Evolutionary conservation across 2,797 vertebrate species (phyloP).

Genomic region (Thripadectes ignobilis): DNA sequence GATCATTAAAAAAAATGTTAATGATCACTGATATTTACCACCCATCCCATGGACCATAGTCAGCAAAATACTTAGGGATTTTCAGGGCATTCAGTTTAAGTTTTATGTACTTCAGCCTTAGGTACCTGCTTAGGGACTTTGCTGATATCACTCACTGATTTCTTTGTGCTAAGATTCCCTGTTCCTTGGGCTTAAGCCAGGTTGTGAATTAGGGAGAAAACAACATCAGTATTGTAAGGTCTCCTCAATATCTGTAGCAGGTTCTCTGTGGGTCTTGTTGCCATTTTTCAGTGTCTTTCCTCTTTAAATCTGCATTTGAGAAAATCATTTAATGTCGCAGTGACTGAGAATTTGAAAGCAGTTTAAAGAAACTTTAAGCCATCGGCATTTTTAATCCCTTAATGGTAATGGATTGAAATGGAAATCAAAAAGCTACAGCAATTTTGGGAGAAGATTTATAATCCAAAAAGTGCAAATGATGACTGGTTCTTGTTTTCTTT

Average conservation of each 20-base stretch:
- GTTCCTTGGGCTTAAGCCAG: background rate
- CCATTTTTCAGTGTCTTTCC: background rate
- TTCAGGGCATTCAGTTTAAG: background rate
- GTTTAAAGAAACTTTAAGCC: constrained; percentile 45
- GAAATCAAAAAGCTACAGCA: constrained; percentile 17
- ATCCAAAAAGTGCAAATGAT: constrained; percentile 16
- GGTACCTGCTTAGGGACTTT: background rate
- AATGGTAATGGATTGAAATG: constrained; percentile 23
- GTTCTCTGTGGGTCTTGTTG: background rate
- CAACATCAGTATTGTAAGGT: background rate
- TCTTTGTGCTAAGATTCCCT: background rate
- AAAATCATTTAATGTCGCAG: background rate
- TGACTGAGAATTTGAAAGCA: constrained; percentile 29
- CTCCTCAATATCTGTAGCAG: background rate
- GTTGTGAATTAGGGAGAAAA: background rate
- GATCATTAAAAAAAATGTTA: background rate
- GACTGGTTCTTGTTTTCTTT: constrained; percentile 3
- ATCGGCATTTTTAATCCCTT: background rate
- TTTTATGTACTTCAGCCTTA: background rate
- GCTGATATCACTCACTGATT: background rate
- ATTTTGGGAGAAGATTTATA: background rate
- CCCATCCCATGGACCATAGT: background rate
- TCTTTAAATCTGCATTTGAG: constrained; percentile 17
- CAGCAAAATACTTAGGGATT: background rate
- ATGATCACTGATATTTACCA: background rate